Evolutionary conservation across 1,140 invertebrate genomes (phyloP).

Genomic region (Pissodes strobi): DNA sequence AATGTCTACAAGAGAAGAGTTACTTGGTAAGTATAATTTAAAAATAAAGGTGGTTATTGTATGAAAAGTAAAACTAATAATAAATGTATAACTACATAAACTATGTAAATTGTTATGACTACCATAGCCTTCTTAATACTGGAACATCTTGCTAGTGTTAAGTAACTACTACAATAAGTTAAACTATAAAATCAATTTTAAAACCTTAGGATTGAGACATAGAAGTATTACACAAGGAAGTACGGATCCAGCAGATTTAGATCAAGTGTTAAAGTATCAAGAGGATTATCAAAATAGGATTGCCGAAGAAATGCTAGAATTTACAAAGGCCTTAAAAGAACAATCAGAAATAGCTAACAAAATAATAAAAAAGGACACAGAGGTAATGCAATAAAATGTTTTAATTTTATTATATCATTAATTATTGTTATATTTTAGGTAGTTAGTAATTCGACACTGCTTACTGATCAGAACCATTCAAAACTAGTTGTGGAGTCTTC

Average conservation of each 20-base stretch:
- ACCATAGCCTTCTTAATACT: too few species aligned
- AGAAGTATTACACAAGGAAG: conserved; percentile 37
- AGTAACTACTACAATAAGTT: too few species aligned
- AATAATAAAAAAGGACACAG: conserved; percentile 85
- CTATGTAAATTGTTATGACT: conserved; percentile 1
- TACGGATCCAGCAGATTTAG: conserved; percentile 68
- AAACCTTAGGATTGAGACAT: conserved; percentile 38
- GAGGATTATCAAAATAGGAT: conserved; percentile 88
- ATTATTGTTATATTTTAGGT: conserved; percentile 57
- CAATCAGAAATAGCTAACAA: conserved; percentile 82
- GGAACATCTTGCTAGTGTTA: too few species aligned
- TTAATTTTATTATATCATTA: background rate
- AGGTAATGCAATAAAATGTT: conserved; percentile 64
- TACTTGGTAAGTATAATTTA: conserved; percentile 46
- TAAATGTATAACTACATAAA: conserved; percentile 5
- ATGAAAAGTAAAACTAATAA: background rate
- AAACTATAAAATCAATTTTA: conserved; percentile 16
- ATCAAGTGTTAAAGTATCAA: conserved; percentile 82
- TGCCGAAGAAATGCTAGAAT: conserved; percentile 88
- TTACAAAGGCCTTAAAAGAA: conserved; percentile 86
- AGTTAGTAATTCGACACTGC: conserved; percentile 73
- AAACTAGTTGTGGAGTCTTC: conserved; percentile 81
- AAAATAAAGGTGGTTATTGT: too few species aligned
- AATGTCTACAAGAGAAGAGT: conserved; percentile 39
- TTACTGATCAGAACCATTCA: conserved; percentile 77